Conservation (phyloP, 2,113 vertebrate species). For the Myotis davidii region DNA sequence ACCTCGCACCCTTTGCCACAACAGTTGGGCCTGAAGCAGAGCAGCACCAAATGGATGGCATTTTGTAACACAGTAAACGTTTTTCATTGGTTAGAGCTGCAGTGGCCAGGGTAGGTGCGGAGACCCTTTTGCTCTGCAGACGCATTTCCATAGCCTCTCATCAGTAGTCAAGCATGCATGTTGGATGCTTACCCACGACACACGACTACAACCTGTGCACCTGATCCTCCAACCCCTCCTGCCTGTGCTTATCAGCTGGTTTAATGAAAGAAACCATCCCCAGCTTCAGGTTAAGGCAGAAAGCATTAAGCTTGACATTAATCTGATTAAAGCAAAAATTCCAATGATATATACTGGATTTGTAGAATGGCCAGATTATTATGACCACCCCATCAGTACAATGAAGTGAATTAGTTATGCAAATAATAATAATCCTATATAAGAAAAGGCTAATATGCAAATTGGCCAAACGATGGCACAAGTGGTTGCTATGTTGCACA, state of each 20-base stretch:
- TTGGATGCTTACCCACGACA: neutral
- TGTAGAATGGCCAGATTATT: neutral
- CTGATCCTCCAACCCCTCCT: neutral
- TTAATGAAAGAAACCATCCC: neutral
- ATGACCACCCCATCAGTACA: too few relatives aligned
- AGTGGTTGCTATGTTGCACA: too few relatives aligned
- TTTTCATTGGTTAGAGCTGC: neutral
- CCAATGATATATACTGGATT: neutral
- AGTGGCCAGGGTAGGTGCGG: neutral
- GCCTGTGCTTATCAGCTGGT: neutral
- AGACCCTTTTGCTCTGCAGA: neutral
- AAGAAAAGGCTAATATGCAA: too few relatives aligned
- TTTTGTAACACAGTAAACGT: neutral
- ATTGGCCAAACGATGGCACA: too few relatives aligned
- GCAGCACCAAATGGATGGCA: rapidly evolving
- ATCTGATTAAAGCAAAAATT: neutral
- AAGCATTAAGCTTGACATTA: neutral
- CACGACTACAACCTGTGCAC: neutral
- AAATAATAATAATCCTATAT: too few relatives aligned
- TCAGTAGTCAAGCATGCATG: neutral
- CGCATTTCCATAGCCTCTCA: neutral
- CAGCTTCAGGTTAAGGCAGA: neutral
- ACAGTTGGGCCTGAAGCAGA: neutral
- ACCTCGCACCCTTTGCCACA: neutral
- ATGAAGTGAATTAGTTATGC: too few relatives aligned